phyloP scores from a whole-genome alignment of 2,888 invertebrate species.

The Tinea trinotella region DNA sequence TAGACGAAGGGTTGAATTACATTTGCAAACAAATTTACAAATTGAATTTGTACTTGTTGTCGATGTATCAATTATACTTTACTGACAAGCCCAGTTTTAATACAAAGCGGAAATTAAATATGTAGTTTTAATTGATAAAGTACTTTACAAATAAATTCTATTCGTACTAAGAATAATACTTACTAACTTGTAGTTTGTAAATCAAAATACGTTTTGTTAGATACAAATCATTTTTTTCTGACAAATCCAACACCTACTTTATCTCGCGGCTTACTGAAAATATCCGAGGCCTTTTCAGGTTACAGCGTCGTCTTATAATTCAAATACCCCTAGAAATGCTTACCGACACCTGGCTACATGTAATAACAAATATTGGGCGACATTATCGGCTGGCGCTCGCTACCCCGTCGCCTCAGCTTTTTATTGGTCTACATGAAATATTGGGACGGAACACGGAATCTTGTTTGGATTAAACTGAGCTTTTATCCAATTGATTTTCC shows the following conservation, averaged over 20 bases:
- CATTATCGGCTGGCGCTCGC: conserved; percentile 16
- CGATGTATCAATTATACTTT: not conserved
- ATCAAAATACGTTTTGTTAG: no score
- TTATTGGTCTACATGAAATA: conserved; percentile 10
- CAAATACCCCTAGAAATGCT: conserved; percentile 10
- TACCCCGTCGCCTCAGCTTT: not conserved
- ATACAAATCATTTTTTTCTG: no score
- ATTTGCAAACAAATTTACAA: not conserved
- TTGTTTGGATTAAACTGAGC: not conserved
- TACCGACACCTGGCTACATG: conserved; percentile 14
- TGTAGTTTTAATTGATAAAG: not conserved
- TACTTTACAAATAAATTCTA: not conserved
- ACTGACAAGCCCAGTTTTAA: not conserved
- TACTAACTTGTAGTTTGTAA: no score
- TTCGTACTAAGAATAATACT: not conserved
- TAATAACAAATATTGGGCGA: conserved; percentile 17
- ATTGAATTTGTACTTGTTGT: not conserved
- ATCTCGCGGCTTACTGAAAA: not conserved
- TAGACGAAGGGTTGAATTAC: not conserved
- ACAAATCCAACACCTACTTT: not conserved
- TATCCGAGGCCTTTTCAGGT: not conserved
- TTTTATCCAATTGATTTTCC: not conserved
- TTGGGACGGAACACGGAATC: conserved; percentile 6
- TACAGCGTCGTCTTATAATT: conserved; percentile 2
- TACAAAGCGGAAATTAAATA: not conserved